Evolutionary conservation across 1,140 invertebrate species (phyloP), one percentile per base, ranked within the genome.

Genomic region (Drosophila kurseongensis): DNA sequence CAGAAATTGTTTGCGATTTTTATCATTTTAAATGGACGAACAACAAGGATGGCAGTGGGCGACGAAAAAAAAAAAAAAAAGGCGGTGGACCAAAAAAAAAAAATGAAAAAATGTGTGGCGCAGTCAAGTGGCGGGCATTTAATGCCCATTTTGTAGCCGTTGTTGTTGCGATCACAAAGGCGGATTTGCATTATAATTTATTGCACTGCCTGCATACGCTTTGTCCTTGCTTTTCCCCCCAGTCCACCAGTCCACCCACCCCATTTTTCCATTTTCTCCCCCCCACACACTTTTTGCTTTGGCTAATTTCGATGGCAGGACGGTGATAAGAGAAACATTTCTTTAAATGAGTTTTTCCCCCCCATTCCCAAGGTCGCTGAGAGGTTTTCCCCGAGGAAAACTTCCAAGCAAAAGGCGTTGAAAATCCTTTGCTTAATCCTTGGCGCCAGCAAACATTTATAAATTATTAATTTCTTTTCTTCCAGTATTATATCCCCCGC

Each of bases 131-230:
- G 62, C 47, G 56, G 47, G 66, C 81, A 84, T 77, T 85, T 80
- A 84, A 76, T 66, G 81, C 44, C 79, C 59, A 45, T 81, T 80
- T 71, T 76, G 44, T 48, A 50, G 67, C 40, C 61, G 38, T 63
- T 71, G 76, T 85, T 83, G 80, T 66, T 83, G 76, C 48, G 80
- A 85, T 85, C 78, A 75, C 51, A 59, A 71, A 60, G 62, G 36
- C 56, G 78, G 82, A 85, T 85, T 85, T 85, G 78, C 82, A 81
- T 86, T 81, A 85, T 85, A 86, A 86, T 85, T 85, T 85, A 85
- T 85, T 81, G 81, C 83, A 84, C 45, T 60, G 77, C 62, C 73
- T 86, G 81, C 78, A 86, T 81, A 50, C 78, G 69, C 63, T 77
- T 69, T 68, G 50, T 40, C 47, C 63, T 55, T 38, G 14, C 12